These are phyloP conservation scores for Cinara cedri DNA, from an alignment of 2,888 invertebrate genomes.

Conservation along the genomic window DNA sequence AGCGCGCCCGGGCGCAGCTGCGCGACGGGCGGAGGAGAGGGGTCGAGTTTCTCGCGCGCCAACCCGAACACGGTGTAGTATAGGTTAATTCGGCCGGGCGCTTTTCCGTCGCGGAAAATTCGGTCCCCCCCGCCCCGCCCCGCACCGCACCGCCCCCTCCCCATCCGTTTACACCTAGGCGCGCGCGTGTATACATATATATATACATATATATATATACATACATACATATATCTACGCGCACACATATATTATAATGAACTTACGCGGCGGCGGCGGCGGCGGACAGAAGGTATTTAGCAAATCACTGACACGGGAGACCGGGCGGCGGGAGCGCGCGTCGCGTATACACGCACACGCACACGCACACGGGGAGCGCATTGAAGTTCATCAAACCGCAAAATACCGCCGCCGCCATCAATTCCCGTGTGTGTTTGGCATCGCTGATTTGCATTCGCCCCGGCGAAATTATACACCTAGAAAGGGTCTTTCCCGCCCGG, in stretches of 20 bases:
- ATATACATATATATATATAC: neutral
- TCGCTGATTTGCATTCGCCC: conserved; percentile 54
- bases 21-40: no score
- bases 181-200: no score
- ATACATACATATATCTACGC: neutral
- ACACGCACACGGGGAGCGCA: no score
- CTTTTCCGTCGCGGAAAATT: neutral
- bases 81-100: neutral
- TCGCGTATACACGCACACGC: neutral
- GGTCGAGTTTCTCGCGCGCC: neutral
- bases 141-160: no score
- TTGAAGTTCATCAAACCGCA: conserved; percentile 57
- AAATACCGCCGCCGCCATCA: conserved; percentile 43
- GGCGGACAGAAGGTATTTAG: conserved; percentile 42
- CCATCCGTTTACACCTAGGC: no score
- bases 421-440: conserved; percentile 57
- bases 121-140: neutral
- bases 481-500: conserved; percentile 22
- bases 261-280: neutral
- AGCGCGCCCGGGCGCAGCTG: neutral
- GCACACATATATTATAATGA: conserved; percentile 10
- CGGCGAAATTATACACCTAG: conserved; percentile 53
- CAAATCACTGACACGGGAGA: conserved; percentile 41
- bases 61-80: neutral
- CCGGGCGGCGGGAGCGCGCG: neutral